Percentiles rank a stretch among this genome's conserved stretches.
phyloP scores from a whole-genome alignment of 2,113 vertebrate genomes.

The Strigops habroptila region DNA sequence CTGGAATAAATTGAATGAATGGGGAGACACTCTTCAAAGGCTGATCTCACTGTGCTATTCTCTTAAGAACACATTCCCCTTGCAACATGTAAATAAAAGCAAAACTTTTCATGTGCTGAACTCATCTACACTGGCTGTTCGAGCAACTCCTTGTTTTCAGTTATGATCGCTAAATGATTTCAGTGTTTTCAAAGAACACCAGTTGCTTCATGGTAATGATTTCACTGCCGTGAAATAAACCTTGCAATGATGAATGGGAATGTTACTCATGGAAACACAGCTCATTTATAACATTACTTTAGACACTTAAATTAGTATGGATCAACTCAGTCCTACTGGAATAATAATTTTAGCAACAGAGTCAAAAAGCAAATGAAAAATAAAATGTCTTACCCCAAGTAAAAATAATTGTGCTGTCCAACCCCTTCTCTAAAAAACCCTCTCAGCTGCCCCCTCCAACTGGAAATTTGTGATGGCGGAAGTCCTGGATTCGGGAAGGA shows the following conservation, averaged over 20 bases:
- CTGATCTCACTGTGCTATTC: neutral
- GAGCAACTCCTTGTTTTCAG: neutral
- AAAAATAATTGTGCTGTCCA: neutral
- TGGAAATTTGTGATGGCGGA: neutral
- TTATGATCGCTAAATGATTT: neutral
- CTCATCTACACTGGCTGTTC: neutral
- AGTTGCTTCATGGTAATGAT: neutral
- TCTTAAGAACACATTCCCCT: neutral
- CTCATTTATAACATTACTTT: neutral
- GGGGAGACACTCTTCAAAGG: neutral
- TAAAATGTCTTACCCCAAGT: neutral
- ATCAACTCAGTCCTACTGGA: neutral
- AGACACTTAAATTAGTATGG: neutral
- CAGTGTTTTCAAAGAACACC: neutral
- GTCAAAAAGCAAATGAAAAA: neutral
- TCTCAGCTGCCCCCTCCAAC: neutral
- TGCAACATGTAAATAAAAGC: neutral
- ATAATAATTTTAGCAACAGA: constrained; percentile 9
- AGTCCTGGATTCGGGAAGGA: neutral
- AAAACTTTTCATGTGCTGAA: neutral
- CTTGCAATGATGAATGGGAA: neutral
- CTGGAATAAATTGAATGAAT: neutral
- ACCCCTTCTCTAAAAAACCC: neutral
- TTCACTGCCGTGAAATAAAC: neutral
- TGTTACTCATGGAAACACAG: constrained; percentile 34